Conservation (phyloP, 2,888 invertebrate species). For the Platycheirus albimanus region DNA sequence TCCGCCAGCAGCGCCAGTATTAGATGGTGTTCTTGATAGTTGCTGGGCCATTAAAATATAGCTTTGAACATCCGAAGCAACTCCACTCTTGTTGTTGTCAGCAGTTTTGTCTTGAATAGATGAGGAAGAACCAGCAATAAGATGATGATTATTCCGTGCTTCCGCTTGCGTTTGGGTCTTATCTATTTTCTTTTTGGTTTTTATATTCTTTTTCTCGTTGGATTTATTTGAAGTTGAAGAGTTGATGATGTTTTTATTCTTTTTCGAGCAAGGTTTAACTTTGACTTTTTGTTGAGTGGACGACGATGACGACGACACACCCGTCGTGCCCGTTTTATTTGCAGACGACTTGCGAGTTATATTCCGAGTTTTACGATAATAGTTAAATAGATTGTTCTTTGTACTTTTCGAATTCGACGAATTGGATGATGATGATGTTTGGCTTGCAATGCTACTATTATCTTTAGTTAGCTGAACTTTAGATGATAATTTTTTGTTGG, state of each 20-base stretch:
- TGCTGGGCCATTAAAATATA: slow-evolving; percentile 82
- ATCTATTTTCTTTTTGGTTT: slow-evolving; percentile 37
- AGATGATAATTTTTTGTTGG: too few relatives aligned
- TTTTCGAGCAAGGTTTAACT: slow-evolving; percentile 6
- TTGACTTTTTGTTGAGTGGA: slow-evolving; percentile 34
- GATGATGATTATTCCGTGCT: background rate
- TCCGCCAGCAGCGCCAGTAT: too few relatives aligned
- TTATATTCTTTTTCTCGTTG: slow-evolving; percentile 3
- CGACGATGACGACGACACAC: slow-evolving; percentile 38
- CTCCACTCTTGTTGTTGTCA: too few relatives aligned
- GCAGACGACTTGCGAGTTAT: slow-evolving; percentile 76
- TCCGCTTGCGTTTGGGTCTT: slow-evolving; percentile 18
- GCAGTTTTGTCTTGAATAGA: too few relatives aligned
- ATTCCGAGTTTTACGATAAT: slow-evolving; percentile 82
- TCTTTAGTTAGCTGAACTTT: background rate
- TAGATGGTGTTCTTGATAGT: slow-evolving; percentile 80
- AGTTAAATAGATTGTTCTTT: slow-evolving; percentile 80
- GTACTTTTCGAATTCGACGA: slow-evolving; percentile 66
- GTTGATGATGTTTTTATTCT: background rate
- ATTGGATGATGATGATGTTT: background rate
- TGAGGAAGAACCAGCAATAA: too few relatives aligned
- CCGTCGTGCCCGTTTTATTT: slow-evolving; percentile 6
- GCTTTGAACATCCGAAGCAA: slow-evolving; percentile 81
- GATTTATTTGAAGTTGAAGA: background rate
- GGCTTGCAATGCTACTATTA: slow-evolving; percentile 54